phyloP scores from a whole-genome alignment of 2,888 invertebrate species.

The Odontomyia ornata region DNA sequence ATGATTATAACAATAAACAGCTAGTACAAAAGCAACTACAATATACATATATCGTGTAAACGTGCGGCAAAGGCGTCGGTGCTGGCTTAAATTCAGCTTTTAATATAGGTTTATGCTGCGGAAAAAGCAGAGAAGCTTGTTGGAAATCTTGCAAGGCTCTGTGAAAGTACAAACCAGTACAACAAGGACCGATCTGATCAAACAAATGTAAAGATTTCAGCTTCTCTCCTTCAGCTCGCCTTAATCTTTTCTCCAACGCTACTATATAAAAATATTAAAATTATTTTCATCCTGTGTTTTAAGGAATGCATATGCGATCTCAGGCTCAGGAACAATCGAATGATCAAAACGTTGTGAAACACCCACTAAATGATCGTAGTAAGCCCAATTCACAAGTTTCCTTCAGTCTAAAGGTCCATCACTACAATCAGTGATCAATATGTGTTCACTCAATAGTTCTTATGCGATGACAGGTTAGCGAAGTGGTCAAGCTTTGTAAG shows the following conservation, averaged over 20 bases:
- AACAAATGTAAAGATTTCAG: constrained; percentile 85
- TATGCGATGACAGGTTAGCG: no score
- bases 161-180: no score
- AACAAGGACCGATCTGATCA: constrained; percentile 92
- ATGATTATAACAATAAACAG: constrained; percentile 84
- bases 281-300: constrained; percentile 66
- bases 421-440: constrained; percentile 61
- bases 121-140: constrained; percentile 83
- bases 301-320: constrained; percentile 77
- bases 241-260: constrained; percentile 76
- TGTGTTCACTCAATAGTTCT: no score
- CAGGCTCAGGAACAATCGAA: constrained; percentile 85
- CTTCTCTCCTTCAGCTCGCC: constrained; percentile 83
- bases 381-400: constrained; percentile 86
- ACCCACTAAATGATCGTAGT: constrained; percentile 87
- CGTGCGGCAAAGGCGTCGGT: constrained; percentile 82
- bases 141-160: constrained; percentile 85
- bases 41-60: constrained; percentile 88
- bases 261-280: constrained; percentile 78
- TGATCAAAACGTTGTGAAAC: constrained; percentile 84
- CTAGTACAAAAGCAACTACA: constrained; percentile 84
- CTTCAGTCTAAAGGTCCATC: constrained; percentile 79
- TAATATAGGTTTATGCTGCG: constrained; percentile 84
- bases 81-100: constrained; percentile 83
- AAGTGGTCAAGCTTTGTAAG: no score